Conservation (phyloP, 30 jellyfish, hydroid and myxozoan genomes). For the Turritopsis dohrnii region DNA sequence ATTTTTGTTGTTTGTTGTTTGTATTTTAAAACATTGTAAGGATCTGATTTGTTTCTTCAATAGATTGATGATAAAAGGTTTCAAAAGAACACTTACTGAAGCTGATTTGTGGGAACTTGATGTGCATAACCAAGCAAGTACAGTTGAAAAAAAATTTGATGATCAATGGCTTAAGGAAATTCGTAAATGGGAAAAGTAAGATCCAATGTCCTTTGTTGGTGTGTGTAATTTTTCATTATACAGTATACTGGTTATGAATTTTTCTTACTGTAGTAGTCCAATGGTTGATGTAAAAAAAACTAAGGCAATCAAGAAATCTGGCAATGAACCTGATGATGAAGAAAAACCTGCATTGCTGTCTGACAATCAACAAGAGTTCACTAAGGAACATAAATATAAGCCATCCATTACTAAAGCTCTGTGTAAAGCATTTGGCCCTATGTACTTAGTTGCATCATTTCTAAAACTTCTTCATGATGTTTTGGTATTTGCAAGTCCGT, state of each 20-base stretch:
- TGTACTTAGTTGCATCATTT: conserved; percentile 48
- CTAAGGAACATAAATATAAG: conserved; percentile 13
- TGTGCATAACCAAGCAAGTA: conserved; percentile 37
- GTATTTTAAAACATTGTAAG: neutral
- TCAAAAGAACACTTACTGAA: conserved; percentile 48
- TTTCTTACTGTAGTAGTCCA: conserved; percentile 22
- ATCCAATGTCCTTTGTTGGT: no score
- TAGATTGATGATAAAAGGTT: conserved; percentile 62
- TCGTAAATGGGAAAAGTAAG: conserved; percentile 33
- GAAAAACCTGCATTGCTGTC: neutral
- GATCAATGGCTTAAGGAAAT: conserved; percentile 52
- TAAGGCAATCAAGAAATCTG: neutral
- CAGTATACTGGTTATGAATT: no score
- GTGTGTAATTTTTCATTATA: no score
- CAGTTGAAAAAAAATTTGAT: conserved; percentile 31
- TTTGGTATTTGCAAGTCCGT: conserved; percentile 63
- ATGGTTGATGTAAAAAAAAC: neutral
- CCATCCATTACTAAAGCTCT: conserved; percentile 67
- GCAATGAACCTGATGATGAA: neutral
- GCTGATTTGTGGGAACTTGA: conserved; percentile 64
- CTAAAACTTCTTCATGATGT: conserved; percentile 69
- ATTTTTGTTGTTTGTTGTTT: neutral
- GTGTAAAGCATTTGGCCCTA: conserved; percentile 47
- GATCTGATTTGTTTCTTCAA: neutral
- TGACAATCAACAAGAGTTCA: neutral